These are phyloP conservation scores for Cryptoprocta ferox DNA, from an alignment of 2,797 vertebrate genomes.

Conservation along the genomic window DNA sequence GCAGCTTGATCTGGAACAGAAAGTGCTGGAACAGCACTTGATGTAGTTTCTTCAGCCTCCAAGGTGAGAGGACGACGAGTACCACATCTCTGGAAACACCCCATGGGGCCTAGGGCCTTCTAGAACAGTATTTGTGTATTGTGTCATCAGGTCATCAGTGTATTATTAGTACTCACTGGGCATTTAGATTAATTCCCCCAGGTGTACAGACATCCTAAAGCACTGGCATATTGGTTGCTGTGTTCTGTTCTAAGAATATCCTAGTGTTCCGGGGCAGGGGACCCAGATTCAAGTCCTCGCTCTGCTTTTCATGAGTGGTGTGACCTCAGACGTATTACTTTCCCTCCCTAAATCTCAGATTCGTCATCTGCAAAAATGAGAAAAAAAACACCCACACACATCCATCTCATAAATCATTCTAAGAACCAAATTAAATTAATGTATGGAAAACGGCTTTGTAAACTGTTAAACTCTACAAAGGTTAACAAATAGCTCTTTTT, in stretches of 20 bases:
- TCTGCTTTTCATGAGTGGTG: not conserved
- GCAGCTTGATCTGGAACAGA: not conserved
- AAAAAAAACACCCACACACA: not conserved
- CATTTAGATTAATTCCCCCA: not conserved
- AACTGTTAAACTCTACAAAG: conserved; percentile 68
- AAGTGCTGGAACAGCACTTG: not conserved
- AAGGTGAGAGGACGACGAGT: not conserved
- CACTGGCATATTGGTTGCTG: not conserved
- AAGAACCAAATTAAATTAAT: conserved; percentile 74
- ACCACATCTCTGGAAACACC: not conserved
- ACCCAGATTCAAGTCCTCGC: not conserved
- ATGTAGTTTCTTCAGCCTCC: not conserved
- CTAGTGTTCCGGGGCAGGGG: not conserved
- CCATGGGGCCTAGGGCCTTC: not conserved
- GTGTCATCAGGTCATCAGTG: not conserved
- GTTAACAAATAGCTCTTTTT: conserved; percentile 57
- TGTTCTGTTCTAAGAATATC: not conserved
- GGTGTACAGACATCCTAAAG: not conserved
- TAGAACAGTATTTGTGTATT: not conserved
- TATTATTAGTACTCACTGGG: conserved; percentile 33
- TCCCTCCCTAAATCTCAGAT: conserved; percentile 41
- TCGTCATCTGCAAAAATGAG: conserved; percentile 61
- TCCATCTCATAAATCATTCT: conserved; percentile 72
- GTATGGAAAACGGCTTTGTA: conserved; percentile 77
- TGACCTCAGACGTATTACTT: conserved; percentile 42